Evolutionary conservation across 2,888 invertebrate species (phyloP), one percentile per base, ranked within the genome.

Genomic region (Heteromyza rotundicornis): DNA sequence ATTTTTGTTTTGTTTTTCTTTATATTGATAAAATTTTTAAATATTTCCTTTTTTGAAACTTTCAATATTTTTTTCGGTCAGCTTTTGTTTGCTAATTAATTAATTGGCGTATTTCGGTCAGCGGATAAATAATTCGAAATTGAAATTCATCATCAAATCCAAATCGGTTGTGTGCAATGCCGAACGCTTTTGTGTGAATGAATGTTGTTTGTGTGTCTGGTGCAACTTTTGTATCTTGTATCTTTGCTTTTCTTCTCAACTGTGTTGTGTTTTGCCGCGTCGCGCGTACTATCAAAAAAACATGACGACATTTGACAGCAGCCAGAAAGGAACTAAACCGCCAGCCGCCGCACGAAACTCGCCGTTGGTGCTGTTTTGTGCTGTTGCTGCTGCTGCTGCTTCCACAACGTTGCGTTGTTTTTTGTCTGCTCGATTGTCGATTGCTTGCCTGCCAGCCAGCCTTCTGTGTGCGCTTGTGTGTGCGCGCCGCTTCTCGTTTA

Each of bases 291-390:
- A 70, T 68, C 68, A 67, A 65, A 66, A 68, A 71, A 71, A 72
- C 73, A 80, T 80, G 80, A 80, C 82, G 79, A 81, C 81, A 78
- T 77, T 81, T 79, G 79, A 81, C 80, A 75, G 80, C 82, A 81
- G 81, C 80, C 79, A 79, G 77, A 81, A 82, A 82, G 82, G 80
- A 81, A 81, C 81, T 80, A 57, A 62, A 59, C 56, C 19, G 47
- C 49, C 19, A 19, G 19, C 49, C 5, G 19, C 49, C 10, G 20
- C 14, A 23, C 27, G 14, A 51, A 51, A 27, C 23, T 24, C 24
- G 63, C 59, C 24, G 64, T 27, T 65, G 66, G 68, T 60, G 63
- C 63, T 62, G 68, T 47, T 47, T n/a, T 14, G 40, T n/a, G 5
- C 16, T 3, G 47, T 47, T 40, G 40, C n/a, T 40, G 10, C n/a